A percentile compares a stretch with the other conserved stretches of the same genome.
phyloP scores from a whole-genome alignment of 2,888 invertebrate species.

The Zele albiditarsus region DNA sequence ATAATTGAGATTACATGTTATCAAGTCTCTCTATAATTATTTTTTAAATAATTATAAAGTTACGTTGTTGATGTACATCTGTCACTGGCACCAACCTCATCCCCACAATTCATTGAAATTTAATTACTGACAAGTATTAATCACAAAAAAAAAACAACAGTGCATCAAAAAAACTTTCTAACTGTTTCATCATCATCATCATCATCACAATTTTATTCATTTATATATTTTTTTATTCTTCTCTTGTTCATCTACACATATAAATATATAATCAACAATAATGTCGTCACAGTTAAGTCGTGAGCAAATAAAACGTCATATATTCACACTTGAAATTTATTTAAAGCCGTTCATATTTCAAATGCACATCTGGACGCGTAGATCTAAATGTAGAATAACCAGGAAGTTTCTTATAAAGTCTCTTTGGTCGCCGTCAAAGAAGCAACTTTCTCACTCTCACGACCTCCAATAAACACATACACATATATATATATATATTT shows the following conservation, averaged over 20 bases:
- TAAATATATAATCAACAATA: not conserved
- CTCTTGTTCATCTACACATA: not conserved
- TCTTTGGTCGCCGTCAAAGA: not conserved
- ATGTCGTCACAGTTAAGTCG: not conserved
- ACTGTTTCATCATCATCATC: too few relatives aligned
- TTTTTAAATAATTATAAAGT: too few relatives aligned
- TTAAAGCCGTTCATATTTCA: constrained; percentile 5
- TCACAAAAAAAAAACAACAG: too few relatives aligned
- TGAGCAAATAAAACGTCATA: not conserved
- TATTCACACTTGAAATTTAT: not conserved
- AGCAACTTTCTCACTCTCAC: not conserved
- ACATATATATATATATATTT: not conserved
- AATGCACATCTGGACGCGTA: constrained; percentile 3
- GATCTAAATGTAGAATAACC: constrained; percentile 7
- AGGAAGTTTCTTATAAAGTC: constrained; percentile 1
- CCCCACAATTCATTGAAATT: too few relatives aligned
- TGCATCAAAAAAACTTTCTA: too few relatives aligned
- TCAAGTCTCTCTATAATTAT: too few relatives aligned
- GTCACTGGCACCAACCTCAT: too few relatives aligned
- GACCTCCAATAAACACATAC: not conserved
- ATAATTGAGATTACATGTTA: too few relatives aligned
- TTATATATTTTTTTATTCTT: not conserved
- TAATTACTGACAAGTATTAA: too few relatives aligned
- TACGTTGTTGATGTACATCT: too few relatives aligned
- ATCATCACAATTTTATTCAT: not conserved